Base-by-base conservation (phyloP, 2,797 vertebrate genomes). In the Falco naumanni region DNA sequence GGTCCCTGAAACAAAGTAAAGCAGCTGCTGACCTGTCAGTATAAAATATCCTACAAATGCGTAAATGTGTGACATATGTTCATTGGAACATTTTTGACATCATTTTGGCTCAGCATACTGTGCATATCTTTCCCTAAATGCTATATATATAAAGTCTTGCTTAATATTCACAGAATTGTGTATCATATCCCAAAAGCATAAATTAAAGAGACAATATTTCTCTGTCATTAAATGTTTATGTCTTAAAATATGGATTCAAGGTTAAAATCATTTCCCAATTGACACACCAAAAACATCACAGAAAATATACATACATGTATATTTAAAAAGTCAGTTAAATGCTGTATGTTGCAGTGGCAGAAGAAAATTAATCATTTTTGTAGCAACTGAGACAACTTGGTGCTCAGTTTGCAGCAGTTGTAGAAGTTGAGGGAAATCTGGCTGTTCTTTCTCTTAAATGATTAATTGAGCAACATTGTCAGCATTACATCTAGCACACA, bases 41-140 rank as follows among this genome's bases (percentile, higher is more conserved):
- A 43, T 91, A 71, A 87, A 94, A 89, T 34, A 84, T 28, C 34
- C 31, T 80, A 56, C 54, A 93, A 91, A 89, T 87, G 78, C 63
- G 78, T 78, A 89, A 91, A 78, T 87, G 25, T 65, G 70, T 95
- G 89, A 91, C 75, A 93, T 92, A 89, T 93, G 94, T 91, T 85
- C 66, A 31, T 28, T 95, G 91, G 66, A 75, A 85, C 51, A 94
- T 56, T 93, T 93, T 64, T 79, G 54, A 90, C 89, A 74, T 51
- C 13, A 82, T 91, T 91, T 91, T 94, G 89, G 79, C 86, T 93
- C 74, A 25, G 20, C 25, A 13, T 51, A 22, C 43, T 71, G 39
- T 65, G 64, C 86, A 43, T 79, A 69, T 84, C 60, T 80, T 94
- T 71, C 50, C 72, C 50, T 83, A 83, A 74, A 91, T 82, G 54